Conservation (phyloP, 2,888 invertebrate species). For the Byasa hedistus region DNA sequence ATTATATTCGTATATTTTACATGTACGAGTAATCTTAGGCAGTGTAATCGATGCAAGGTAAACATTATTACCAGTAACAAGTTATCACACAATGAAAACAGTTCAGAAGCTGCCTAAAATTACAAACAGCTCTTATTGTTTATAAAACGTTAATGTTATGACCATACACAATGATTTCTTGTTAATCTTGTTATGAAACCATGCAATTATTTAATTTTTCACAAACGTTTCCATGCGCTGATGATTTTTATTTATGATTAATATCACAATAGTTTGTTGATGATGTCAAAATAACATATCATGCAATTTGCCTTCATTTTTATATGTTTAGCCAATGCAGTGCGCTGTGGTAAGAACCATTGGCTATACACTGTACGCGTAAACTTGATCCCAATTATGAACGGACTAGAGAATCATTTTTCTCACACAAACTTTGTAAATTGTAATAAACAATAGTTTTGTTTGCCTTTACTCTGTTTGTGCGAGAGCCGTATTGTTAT, state of each 20-base stretch:
- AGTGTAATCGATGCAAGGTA: too few species aligned
- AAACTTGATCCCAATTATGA: slow-evolving; percentile 1
- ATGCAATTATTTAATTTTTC: slow-evolving; percentile 41
- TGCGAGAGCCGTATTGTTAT: slow-evolving; percentile 24
- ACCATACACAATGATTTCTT: slow-evolving; percentile 53
- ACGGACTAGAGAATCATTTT: background rate
- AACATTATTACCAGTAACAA: too few species aligned
- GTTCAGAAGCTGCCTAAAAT: too few species aligned
- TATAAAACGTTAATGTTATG: too few species aligned
- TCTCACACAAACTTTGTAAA: slow-evolving; percentile 10
- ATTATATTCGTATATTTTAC: too few species aligned
- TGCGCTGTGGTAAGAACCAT: slow-evolving; percentile 12
- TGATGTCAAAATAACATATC: slow-evolving; percentile 14
- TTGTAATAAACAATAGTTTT: background rate
- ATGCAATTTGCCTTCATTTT: slow-evolving; percentile 31
- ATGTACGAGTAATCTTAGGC: too few species aligned
- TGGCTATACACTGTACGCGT: slow-evolving; percentile 16
- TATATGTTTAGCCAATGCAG: slow-evolving; percentile 23
- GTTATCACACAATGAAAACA: too few species aligned
- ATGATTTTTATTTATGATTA: background rate
- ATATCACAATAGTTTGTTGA: background rate
- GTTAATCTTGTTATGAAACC: slow-evolving; percentile 52
- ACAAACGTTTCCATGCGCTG: slow-evolving; percentile 22
- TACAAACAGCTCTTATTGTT: too few species aligned
- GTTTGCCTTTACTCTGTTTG: background rate